Percentiles rank a stretch among this genome's conserved stretches.
These are phyloP conservation scores for Phrixothrix hirtus DNA, from an alignment of 2,888 invertebrate genomes.

Conservation along the genomic window DNA sequence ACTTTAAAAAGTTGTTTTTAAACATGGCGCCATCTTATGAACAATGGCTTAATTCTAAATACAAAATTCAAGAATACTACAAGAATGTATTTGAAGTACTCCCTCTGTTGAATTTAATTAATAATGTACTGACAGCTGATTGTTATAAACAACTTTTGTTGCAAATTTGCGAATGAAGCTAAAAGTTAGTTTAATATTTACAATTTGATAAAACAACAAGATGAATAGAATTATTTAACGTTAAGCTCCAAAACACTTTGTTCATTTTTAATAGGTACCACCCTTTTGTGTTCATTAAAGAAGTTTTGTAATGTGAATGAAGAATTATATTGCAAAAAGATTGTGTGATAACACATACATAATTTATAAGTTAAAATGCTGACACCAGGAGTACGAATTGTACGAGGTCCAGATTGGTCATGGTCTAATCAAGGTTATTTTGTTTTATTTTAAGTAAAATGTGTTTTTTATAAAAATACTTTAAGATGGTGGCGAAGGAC, in stretches of 20 bases:
- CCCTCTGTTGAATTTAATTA: no score
- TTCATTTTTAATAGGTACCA: conserved; percentile 6
- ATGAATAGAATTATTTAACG: background rate
- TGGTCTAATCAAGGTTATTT: conserved; percentile 83
- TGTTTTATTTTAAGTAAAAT: no score
- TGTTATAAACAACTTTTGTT: no score
- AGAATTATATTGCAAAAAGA: background rate
- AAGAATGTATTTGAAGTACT: no score
- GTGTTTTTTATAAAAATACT: no score
- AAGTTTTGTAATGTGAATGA: conserved; percentile 5
- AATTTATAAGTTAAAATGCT: conserved; percentile 55
- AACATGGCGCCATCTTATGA: no score
- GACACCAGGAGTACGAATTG: conserved; percentile 74
- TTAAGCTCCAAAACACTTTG: background rate
- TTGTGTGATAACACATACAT: background rate
- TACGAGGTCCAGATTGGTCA: conserved; percentile 81
- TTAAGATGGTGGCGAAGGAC: conserved; percentile 81
- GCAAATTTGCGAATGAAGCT: no score
- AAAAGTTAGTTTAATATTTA: no score
- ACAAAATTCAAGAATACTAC: no score
- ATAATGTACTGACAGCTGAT: background rate
- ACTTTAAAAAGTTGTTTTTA: no score
- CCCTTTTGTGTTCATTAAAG: conserved; percentile 7
- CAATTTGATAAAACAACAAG: background rate
- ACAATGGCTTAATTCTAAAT: no score